Conservation (phyloP, 2,113 vertebrate genomes). For the Lipophrys pholis region DNA sequence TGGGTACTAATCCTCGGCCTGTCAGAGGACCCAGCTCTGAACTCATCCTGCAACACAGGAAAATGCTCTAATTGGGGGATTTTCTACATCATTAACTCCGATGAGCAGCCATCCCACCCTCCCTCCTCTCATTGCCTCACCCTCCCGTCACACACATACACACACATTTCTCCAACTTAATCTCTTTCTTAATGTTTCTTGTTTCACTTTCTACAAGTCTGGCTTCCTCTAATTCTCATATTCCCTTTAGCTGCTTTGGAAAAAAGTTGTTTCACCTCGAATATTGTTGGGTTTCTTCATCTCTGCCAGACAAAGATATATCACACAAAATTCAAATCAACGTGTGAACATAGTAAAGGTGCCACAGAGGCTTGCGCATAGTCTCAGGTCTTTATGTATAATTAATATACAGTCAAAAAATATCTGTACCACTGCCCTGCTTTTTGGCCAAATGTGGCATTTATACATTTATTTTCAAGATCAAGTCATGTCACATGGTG, state of each 20-base stretch:
- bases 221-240: constrained; percentile 39
- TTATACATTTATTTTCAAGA: no score
- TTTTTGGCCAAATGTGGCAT: no score
- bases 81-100: constrained; percentile 86
- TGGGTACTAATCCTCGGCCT: constrained; percentile 81
- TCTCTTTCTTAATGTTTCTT: constrained; percentile 47
- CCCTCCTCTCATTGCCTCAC: constrained; percentile 20
- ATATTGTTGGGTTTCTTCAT: no score
- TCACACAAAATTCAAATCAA: no score
- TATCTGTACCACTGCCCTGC: no score
- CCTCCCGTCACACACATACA: constrained; percentile 26
- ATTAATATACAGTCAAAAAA: no score
- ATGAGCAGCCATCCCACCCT: constrained; percentile 74
- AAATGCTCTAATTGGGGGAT: constrained; percentile 88
- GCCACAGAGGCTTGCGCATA: no score
- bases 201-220: constrained; percentile 2
- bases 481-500: no score
- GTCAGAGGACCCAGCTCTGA: constrained; percentile 82
- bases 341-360: no score
- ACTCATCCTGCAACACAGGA: constrained; percentile 84
- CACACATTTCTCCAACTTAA: constrained; percentile 59
- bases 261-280: no score
- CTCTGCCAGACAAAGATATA: no score
- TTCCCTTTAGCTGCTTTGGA: not conserved
- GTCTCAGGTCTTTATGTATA: no score